Conservation (phyloP, 2,888 invertebrate genomes). For the Acrocyrtus sp. region DNA sequence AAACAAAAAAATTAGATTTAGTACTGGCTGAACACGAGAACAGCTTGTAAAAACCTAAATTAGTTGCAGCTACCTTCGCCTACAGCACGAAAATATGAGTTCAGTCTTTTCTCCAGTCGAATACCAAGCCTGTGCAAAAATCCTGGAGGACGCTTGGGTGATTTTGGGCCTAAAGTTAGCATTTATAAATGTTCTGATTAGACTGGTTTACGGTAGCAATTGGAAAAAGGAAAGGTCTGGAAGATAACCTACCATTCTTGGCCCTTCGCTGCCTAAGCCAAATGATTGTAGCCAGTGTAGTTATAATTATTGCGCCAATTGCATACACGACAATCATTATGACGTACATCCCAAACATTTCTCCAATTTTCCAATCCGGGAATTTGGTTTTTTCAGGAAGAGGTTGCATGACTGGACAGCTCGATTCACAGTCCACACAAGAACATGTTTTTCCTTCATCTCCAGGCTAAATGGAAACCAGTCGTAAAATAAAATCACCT, state of each 20-base stretch:
- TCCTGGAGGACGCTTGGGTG: constrained; percentile 2
- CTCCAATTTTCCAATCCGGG: constrained; percentile 76
- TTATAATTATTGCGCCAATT: constrained; percentile 48
- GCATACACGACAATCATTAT: constrained; percentile 74
- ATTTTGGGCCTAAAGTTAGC: background rate
- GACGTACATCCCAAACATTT: constrained; percentile 68
- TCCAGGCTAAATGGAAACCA: constrained; percentile 66
- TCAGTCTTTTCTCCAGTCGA: constrained; percentile 35
- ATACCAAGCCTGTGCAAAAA: constrained; percentile 35
- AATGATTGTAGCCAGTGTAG: constrained; percentile 8
- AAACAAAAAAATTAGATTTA: background rate
- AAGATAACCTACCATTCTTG: constrained; percentile 6
- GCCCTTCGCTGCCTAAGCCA: constrained; percentile 3
- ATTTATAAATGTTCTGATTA: too few species aligned
- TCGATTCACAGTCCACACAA: constrained; percentile 85
- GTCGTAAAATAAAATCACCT: background rate
- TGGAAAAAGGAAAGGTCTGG: too few species aligned
- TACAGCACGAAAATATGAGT: constrained; percentile 29
- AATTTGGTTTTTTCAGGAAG: constrained; percentile 75
- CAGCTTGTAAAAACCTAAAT: too few species aligned
- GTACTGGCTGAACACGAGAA: background rate
- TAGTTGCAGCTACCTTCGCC: constrained; percentile 43
- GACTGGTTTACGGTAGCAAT: too few species aligned
- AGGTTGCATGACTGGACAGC: constrained; percentile 77
- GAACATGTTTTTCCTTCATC: constrained; percentile 77